Evolutionary conservation across 2,797 vertebrate species (phyloP).

Genomic region (Gymnoscopelus braueri): DNA sequence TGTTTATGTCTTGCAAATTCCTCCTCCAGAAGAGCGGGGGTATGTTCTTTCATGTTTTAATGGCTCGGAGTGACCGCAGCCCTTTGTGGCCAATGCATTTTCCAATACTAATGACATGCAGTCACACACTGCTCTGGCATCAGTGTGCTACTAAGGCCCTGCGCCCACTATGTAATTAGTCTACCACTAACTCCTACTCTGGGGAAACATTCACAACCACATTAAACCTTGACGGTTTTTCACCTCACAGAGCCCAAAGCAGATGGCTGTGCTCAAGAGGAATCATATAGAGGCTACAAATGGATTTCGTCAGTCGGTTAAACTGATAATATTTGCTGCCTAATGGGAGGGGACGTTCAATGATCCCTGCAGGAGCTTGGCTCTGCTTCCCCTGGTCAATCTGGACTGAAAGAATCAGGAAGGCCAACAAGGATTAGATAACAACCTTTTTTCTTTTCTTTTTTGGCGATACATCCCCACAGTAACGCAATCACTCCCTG

Average conservation of each 20-base stretch:
- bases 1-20: constrained; percentile 85
- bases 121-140: constrained; percentile 78
- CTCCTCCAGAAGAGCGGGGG: constrained; percentile 72
- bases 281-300: constrained; percentile 62
- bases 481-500: constrained; percentile 28
- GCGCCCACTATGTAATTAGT: constrained; percentile 81
- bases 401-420: constrained; percentile 3
- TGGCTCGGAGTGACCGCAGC: constrained; percentile 76
- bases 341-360: constrained; percentile 31
- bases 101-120: constrained; percentile 84
- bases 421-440: constrained; percentile 16
- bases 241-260: constrained; percentile 70
- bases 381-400: constrained; percentile 23
- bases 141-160: constrained; percentile 63
- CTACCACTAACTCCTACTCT: constrained; percentile 80
- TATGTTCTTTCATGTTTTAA: constrained; percentile 83
- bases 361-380: constrained; percentile 38
- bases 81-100: constrained; percentile 79
- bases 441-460: constrained; percentile 23
- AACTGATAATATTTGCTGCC: constrained; percentile 67
- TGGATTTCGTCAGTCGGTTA: constrained; percentile 62
- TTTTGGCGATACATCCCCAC: constrained; percentile 40
- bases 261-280: constrained; percentile 69
- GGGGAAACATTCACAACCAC: constrained; percentile 81
- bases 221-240: constrained; percentile 79